Evolutionary conservation across 2,113 vertebrate species (phyloP).

Genomic region (Synchiropus splendidus): DNA sequence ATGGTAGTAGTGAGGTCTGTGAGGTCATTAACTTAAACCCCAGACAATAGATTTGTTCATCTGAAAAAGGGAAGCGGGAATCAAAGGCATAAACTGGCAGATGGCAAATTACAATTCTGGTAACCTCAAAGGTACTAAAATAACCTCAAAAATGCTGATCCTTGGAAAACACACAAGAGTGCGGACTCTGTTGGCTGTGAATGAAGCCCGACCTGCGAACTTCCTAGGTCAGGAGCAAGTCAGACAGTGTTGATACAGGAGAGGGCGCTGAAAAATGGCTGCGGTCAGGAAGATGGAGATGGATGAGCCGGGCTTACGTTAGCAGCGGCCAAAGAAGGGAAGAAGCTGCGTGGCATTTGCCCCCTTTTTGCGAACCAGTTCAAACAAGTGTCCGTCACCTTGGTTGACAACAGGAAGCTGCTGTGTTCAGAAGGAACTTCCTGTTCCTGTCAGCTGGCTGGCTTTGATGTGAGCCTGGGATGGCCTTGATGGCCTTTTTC

Average conservation of each 20-base stretch:
- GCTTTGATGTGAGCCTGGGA: conserved; percentile 58
- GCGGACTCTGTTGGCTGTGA: conserved; percentile 22
- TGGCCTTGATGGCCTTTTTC: conserved; percentile 58
- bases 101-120: conserved; percentile 1
- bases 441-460: conserved; percentile 63
- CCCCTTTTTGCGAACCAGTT: conserved; percentile 46
- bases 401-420: conserved; percentile 66
- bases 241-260: conserved; percentile 56
- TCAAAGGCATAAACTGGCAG: neutral
- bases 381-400: conserved; percentile 67
- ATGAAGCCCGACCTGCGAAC: conserved; percentile 37
- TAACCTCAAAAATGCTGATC: conserved; percentile 26
- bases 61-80: neutral
- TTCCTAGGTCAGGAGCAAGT: conserved; percentile 48
- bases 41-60: too few relatives aligned
- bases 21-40: too few relatives aligned
- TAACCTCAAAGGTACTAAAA: neutral
- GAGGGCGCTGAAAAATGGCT: conserved; percentile 45
- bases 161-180: conserved; percentile 13
- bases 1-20: too few relatives aligned
- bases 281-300: conserved; percentile 56
- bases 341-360: conserved; percentile 48
- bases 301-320: conserved; percentile 52
- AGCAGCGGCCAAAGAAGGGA: conserved; percentile 38
- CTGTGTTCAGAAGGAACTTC: conserved; percentile 61